These are phyloP conservation scores for Apis mellifera DNA, from an alignment of 1,140 invertebrate genomes.

Conservation along the genomic window DNA sequence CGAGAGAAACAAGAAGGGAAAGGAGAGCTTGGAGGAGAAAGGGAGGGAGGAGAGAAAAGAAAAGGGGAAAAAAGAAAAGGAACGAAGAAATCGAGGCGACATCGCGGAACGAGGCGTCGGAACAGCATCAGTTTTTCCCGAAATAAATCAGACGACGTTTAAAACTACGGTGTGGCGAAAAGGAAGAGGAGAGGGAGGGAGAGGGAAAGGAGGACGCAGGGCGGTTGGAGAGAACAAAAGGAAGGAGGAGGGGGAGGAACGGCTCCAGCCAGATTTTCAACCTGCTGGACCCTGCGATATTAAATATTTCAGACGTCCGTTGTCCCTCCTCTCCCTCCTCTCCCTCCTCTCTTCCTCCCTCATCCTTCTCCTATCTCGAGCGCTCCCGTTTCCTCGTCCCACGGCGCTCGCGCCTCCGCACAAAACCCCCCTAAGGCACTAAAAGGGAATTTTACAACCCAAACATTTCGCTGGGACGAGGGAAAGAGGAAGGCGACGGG, in stretches of 20 bases:
- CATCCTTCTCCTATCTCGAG: neutral
- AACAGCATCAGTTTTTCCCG: conserved; percentile 22
- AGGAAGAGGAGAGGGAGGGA: neutral
- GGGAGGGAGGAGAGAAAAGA: too few species aligned
- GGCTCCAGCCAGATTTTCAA: conserved; percentile 48
- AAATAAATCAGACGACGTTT: conserved; percentile 72
- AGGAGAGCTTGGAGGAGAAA: neutral
- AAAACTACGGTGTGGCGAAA: conserved; percentile 29
- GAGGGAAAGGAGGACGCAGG: neutral
- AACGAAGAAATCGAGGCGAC: neutral
- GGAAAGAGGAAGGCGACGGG: neutral
- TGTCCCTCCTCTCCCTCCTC: conserved; percentile 30
- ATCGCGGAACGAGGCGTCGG: neutral
- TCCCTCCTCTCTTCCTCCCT: neutral
- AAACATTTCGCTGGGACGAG: conserved; percentile 44
- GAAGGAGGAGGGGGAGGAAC: neutral
- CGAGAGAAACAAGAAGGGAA: neutral
- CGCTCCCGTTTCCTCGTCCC: neutral
- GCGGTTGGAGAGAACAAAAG: conserved; percentile 19
- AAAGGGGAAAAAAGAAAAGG: neutral
- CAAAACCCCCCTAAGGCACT: conserved; percentile 23
- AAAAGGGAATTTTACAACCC: conserved; percentile 61
- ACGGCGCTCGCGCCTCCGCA: conserved; percentile 16
- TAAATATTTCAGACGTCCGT: conserved; percentile 60
- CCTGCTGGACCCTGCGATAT: conserved; percentile 44